These are phyloP conservation scores for Sus scrofa DNA, from an alignment of 2,113 vertebrate species.

Conservation along the genomic window T2T-Sscrofa CM000821.6:56770501-56771000, in stretches of 20 bases:
- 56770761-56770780: neutral
- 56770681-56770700: no score
- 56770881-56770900: neutral
- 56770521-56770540: neutral
- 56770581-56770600: neutral
- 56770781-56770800: neutral
- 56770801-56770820: neutral
- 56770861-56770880: neutral
- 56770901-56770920: neutral
- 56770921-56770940: neutral
- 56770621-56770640: neutral
- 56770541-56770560: neutral
- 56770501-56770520: neutral
- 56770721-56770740: neutral
- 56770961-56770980: no score
- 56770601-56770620: neutral
- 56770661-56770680: neutral
- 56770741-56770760: neutral
- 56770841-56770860: neutral
- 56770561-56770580: neutral
- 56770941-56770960: no score
- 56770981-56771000: no score
- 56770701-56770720: neutral
- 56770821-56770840: neutral
- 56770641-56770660: neutral